A percentile compares a stretch with the other conserved stretches of the same genome.
Conservation (phyloP, 2,113 vertebrate species). For the Malaclemys terrapin region DNA sequence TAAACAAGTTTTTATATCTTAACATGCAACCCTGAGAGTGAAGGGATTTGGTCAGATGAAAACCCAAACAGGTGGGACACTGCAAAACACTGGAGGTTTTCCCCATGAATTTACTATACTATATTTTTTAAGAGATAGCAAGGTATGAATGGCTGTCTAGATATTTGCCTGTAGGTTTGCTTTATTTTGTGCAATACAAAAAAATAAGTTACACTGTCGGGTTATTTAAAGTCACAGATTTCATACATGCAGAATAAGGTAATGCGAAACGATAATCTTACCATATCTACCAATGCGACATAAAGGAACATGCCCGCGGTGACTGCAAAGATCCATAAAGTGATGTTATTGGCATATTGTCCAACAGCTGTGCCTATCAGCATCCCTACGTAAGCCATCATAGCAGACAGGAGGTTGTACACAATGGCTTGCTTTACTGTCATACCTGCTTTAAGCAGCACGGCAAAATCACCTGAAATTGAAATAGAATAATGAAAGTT, state of each 20-base stretch:
- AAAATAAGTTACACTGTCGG: neutral
- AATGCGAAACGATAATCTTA: conserved; percentile 68
- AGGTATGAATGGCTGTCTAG: neutral
- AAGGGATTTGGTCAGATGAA: neutral
- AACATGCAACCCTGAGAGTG: neutral
- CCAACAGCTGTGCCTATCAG: conserved; percentile 95
- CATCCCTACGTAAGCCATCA: conserved; percentile 98
- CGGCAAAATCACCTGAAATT: conserved; percentile 94
- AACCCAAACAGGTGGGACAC: neutral
- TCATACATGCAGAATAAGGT: accelerated
- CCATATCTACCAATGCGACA: conserved; percentile 98
- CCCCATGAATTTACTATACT: neutral
- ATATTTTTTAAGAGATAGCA: neutral
- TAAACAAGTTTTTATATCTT: neutral
- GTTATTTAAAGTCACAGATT: neutral
- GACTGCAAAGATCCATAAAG: conserved; percentile 97
- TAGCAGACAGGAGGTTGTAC: conserved; percentile 96
- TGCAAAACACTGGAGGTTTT: neutral
- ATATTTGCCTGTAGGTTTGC: neutral
- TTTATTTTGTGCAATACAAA: neutral
- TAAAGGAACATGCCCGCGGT: conserved; percentile 99
- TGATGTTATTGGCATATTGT: conserved; percentile 96
- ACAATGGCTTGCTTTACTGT: conserved; percentile 96
- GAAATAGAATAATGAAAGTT: neutral
- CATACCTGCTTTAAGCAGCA: conserved; percentile 98